Percentiles rank a stretch among this genome's conserved stretches.
phyloP scores from a whole-genome alignment of 2,113 vertebrate genomes.

The Pseudois nayaur region DNA sequence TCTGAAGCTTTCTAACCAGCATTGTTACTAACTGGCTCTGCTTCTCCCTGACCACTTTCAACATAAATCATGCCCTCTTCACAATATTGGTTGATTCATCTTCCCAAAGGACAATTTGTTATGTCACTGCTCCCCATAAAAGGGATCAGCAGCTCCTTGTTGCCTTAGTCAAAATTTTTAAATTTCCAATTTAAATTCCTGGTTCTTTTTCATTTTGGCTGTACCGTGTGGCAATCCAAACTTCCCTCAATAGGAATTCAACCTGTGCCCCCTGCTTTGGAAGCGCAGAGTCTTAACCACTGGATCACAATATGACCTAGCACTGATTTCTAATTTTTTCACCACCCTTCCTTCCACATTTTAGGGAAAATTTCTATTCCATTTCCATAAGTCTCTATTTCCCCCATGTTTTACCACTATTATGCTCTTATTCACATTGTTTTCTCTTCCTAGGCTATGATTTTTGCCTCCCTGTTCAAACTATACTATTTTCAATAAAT shows the following conservation, averaged over 20 bases:
- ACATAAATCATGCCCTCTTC: background rate
- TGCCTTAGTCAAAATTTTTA: background rate
- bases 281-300: background rate
- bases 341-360: background rate
- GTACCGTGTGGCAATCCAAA: fast-evolving
- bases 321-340: background rate
- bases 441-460: background rate
- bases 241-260: background rate
- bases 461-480: background rate
- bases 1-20: background rate
- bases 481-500: background rate
- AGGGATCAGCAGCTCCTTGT: background rate
- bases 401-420: background rate
- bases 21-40: background rate
- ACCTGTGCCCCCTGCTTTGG: background rate
- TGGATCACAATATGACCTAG: background rate
- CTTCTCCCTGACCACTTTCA: background rate
- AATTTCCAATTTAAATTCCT: background rate
- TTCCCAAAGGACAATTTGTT: background rate
- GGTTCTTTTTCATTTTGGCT: background rate
- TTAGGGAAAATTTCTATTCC: background rate
- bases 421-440: background rate
- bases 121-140: background rate
- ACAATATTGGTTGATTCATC: background rate
- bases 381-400: background rate